Conservation (phyloP, 2,888 invertebrate species). For the Ligdia adustata region DNA sequence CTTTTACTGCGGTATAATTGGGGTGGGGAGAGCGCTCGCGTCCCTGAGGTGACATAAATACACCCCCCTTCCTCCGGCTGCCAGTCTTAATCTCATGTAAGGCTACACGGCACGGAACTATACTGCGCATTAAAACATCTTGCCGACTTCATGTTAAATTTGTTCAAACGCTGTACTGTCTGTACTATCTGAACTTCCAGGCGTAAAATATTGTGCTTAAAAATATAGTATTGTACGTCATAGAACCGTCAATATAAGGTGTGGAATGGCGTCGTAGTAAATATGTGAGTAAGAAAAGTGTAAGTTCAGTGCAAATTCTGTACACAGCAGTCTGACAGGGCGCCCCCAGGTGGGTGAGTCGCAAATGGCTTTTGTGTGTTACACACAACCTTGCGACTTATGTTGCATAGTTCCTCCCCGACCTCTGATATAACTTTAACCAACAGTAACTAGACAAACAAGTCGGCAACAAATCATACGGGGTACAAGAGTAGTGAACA, state of each 20-base stretch:
- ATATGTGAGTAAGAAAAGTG: conserved; percentile 25
- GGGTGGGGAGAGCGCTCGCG: conserved; percentile 79
- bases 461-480: conserved; percentile 18
- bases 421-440: conserved; percentile 36
- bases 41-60: conserved; percentile 84
- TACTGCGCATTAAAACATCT: conserved; percentile 68
- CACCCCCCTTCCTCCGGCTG: conserved; percentile 71
- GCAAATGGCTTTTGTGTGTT: conserved; percentile 71
- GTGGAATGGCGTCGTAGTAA: conserved; percentile 10
- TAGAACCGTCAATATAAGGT: neutral
- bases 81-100: conserved; percentile 81
- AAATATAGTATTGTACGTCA: no score
- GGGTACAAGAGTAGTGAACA: conserved; percentile 8
- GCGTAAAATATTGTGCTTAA: no score
- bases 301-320: conserved; percentile 36
- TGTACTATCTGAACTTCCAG: neutral
- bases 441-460: conserved; percentile 24
- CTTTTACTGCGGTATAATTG: conserved; percentile 85
- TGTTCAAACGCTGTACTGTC: no score
- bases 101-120: conserved; percentile 68
- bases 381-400: conserved; percentile 41
- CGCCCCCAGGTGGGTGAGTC: conserved; percentile 59
- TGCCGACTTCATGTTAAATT: conserved; percentile 56
- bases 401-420: conserved; percentile 42
- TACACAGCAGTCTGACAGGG: conserved; percentile 36